phyloP scores from a whole-genome alignment of 2,797 vertebrate species.

The Argentina silus region DNA sequence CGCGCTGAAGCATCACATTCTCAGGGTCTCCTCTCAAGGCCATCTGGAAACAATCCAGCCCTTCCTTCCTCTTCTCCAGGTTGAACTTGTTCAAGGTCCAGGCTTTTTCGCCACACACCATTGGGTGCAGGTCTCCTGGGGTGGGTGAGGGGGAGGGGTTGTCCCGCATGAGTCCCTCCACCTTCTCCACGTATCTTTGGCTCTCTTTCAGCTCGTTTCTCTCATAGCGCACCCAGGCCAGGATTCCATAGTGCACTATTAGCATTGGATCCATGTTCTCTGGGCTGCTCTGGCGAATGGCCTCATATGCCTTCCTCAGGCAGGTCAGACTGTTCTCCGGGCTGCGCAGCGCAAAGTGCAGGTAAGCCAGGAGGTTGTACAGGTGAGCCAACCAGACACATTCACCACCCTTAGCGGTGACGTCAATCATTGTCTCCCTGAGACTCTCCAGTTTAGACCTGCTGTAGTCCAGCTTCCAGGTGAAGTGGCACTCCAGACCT shows the following conservation, averaged over 20 bases:
- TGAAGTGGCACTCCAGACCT: conserved; percentile 23
- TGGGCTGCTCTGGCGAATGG: not conserved
- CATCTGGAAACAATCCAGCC: not conserved
- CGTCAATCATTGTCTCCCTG: not conserved
- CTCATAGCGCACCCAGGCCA: conserved; percentile 24
- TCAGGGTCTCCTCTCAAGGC: not conserved
- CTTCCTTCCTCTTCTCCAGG: not conserved
- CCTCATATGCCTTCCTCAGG: conserved; percentile 18
- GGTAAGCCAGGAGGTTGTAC: conserved; percentile 28
- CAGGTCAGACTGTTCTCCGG: not conserved
- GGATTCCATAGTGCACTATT: conserved; percentile 23
- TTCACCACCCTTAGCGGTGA: not conserved
- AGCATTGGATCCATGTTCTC: not conserved
- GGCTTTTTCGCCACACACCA: conserved; percentile 26
- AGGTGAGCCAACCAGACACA: conserved; percentile 2
- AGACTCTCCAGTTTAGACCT: not conserved
- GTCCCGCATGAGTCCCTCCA: not conserved
- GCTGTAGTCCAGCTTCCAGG: not conserved
- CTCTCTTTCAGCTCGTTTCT: conserved; percentile 1
- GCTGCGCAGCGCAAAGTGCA: not conserved
- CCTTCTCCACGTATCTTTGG: conserved; percentile 7
- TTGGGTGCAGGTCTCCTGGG: not conserved
- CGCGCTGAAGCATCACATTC: not conserved
- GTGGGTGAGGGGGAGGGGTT: conserved; percentile 2
- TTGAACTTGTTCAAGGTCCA: not conserved